These are phyloP conservation scores for Platerodrilus igneus DNA, from an alignment of 2,888 invertebrate species.

Conservation along the genomic window DNA sequence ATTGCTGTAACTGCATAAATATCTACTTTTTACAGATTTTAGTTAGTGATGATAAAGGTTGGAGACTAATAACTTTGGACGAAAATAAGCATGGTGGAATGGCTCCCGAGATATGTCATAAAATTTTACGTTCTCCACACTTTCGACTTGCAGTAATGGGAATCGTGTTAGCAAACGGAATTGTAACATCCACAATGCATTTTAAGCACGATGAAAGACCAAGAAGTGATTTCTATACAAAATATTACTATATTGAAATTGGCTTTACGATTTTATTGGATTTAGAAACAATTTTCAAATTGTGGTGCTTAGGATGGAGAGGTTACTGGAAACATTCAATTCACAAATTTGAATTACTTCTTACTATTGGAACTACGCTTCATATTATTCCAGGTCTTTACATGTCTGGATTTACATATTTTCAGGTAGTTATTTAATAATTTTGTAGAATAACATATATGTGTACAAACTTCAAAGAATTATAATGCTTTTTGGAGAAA, in stretches of 20 bases:
- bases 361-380: slow-evolving; percentile 89
- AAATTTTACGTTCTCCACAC: slow-evolving; percentile 81
- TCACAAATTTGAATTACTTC: slow-evolving; percentile 93
- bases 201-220: slow-evolving; percentile 88
- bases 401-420: slow-evolving; percentile 91
- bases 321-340: slow-evolving; percentile 95
- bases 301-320: slow-evolving; percentile 93
- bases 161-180: slow-evolving; percentile 91
- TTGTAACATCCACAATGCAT: slow-evolving; percentile 92
- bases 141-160: slow-evolving; percentile 92
- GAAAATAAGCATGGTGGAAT: slow-evolving; percentile 89
- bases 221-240: slow-evolving; percentile 76
- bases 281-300: slow-evolving; percentile 92
- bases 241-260: slow-evolving; percentile 92
- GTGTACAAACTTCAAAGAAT: too few species aligned
- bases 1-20: slow-evolving; percentile 6
- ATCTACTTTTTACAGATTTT: slow-evolving; percentile 59
- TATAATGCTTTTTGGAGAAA: too few species aligned
- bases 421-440: too few species aligned
- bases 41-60: slow-evolving; percentile 88
- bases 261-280: slow-evolving; percentile 93
- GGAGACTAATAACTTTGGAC: slow-evolving; percentile 94
- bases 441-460: too few species aligned
- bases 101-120: slow-evolving; percentile 82
- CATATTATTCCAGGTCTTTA: slow-evolving; percentile 92